phyloP scores from a whole-genome alignment of 37 sponge, comb jelly and placozoan species.

The Axinella damicornis region DNA sequence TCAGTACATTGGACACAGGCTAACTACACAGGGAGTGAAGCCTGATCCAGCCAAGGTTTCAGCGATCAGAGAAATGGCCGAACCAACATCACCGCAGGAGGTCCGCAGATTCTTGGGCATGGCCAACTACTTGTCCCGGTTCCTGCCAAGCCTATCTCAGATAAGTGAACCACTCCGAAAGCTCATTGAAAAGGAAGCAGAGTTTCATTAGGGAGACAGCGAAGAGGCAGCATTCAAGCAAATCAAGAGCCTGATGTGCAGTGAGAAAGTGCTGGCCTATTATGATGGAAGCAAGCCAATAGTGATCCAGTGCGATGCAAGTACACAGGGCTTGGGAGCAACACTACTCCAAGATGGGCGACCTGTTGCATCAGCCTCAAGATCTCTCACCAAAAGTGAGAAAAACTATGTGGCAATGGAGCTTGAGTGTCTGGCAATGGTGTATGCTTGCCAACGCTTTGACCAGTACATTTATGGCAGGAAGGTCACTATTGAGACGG shows the following conservation, averaged over 20 bases:
- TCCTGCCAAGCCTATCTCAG: constrained; percentile 48
- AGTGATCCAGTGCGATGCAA: constrained; percentile 29
- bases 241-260: constrained; percentile 6
- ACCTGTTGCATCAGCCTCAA: constrained; percentile 19
- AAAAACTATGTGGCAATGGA: constrained; percentile 27
- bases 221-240: background rate
- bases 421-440: constrained; percentile 27
- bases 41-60: constrained; percentile 29
- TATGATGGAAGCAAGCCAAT: background rate
- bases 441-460: constrained; percentile 31
- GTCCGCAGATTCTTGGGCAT: constrained; percentile 52
- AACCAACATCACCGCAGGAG: constrained; percentile 20
- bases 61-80: constrained; percentile 13
- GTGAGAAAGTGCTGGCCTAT: constrained; percentile 13
- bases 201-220: constrained; percentile 43
- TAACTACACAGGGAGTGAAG: background rate
- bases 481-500: constrained; percentile 35
- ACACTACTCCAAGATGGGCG: constrained; percentile 24
- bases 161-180: constrained; percentile 12
- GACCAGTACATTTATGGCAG: constrained; percentile 38
- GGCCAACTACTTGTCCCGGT: constrained; percentile 47
- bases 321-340: constrained; percentile 34
- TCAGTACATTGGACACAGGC: background rate
- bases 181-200: constrained; percentile 36
- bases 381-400: constrained; percentile 18